Base-by-base conservation (phyloP, 2,888 invertebrate species). In the Sinohyriopsis cumingii region DNA sequence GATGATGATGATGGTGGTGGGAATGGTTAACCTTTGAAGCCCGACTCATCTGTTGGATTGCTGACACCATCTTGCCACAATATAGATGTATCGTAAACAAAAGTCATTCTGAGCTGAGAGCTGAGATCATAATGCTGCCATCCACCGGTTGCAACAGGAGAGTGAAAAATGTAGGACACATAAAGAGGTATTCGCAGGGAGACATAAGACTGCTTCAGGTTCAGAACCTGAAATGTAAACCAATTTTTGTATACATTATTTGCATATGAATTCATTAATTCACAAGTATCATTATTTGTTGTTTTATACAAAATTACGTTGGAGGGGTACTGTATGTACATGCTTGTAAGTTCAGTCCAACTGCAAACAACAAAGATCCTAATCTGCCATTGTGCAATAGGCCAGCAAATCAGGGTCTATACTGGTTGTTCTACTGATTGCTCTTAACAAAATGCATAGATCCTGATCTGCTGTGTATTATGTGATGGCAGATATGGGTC, bases 61-160 rank as follows among this genome's bases (percentile, higher is more conserved):
- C 82, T 79, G 55, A 90, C 86, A 18, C 90, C 90, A 60, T 88
- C 81, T 69, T 88, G 84, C 89, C 89, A 90, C 67, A 89, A 75
- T 56, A 88, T 84, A 63, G 88, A 83, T 1, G 90, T 90, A 75
- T 89, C 87, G 72, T 90, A 90, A 15, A 89, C 89, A 77, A 89
- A 90, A 60, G 86, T 87, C 63, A 90, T 78, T 63, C 83, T 78
- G 0, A 90, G 81, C 28, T 84, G 79, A 5, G 89, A 85, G 24
- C 74, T 75, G 68, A 88, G 83, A 78, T 90, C 89, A 69, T 84
- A 85, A 77, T 89, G 84, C 60, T 83, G 84, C 90, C 90, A 90
- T 7, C 86, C 86, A 20, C 84, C 84, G 1, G 81, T 79, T 4
- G 84, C 86, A 2, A 81, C 78, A 0, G 87, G 85, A 3, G 88